Percentiles rank a stretch among this genome's conserved stretches.
Evolutionary conservation across 2,888 invertebrate species (phyloP).

Genomic region (Bembecia ichneumoniformis): DNA sequence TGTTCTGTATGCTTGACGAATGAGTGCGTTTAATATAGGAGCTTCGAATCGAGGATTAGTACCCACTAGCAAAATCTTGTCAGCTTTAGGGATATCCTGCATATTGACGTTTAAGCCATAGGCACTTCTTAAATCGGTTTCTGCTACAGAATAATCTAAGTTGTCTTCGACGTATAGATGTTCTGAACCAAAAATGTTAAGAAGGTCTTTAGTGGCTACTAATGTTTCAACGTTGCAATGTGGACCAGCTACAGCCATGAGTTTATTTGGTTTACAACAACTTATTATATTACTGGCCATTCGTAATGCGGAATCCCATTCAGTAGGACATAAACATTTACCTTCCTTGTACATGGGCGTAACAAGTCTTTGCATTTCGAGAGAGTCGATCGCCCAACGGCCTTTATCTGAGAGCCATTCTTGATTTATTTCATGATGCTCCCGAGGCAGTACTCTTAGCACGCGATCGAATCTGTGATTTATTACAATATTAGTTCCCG

Average conservation of each 20-base stretch:
- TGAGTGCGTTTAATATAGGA: conserved; percentile 93
- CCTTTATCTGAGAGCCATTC: conserved; percentile 99
- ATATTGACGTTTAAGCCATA: conserved; percentile 72
- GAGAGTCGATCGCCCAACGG: conserved; percentile 95
- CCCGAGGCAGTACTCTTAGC: conserved; percentile 49
- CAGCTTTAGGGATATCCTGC: conserved; percentile 82
- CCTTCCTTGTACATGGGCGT: conserved; percentile 89
- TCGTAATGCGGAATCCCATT: conserved; percentile 94
- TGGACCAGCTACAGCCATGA: conserved; percentile 52
- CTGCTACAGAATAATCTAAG: conserved; percentile 24
- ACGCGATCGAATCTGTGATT: conserved; percentile 48
- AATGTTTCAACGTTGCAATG: conserved; percentile 53
- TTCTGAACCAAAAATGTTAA: conserved; percentile 49
- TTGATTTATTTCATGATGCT: conserved; percentile 80
- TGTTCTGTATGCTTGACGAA: conserved; percentile 91
- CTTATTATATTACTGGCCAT: conserved; percentile 75
- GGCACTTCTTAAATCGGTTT: conserved; percentile 40
- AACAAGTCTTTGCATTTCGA: conserved; percentile 94
- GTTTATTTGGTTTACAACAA: conserved; percentile 70
- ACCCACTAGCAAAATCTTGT: conserved; percentile 91
- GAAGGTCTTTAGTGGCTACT: conserved; percentile 50
- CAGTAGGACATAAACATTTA: conserved; percentile 79
- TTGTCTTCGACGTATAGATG: conserved; percentile 43
- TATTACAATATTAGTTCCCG: conserved; percentile 52
- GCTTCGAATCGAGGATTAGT: conserved; percentile 99